Evolutionary conservation across 2,113 vertebrate species (phyloP).

Genomic region (Cranoglanis bouderius): DNA sequence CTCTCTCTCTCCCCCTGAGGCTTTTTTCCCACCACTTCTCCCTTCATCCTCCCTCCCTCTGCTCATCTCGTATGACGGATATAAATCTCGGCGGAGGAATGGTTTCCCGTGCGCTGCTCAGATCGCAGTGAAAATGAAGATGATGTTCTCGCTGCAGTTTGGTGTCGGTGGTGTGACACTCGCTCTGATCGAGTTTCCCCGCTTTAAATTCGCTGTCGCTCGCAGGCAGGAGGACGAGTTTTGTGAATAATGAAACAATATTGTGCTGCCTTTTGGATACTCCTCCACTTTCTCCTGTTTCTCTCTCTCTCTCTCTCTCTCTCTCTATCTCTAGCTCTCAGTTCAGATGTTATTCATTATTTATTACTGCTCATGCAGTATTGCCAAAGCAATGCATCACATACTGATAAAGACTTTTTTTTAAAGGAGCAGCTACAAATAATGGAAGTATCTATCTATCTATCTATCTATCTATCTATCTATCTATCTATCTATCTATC

Average conservation of each 20-base stretch:
- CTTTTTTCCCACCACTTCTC: background rate
- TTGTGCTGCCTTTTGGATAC: background rate
- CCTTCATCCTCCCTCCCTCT: background rate
- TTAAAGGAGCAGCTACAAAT: background rate
- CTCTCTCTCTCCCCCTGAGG: slow-evolving; percentile 32
- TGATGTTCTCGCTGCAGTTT: slow-evolving; percentile 16
- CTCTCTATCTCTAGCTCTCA: background rate
- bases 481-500: background rate
- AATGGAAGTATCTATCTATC: background rate
- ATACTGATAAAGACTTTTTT: background rate
- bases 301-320: background rate
- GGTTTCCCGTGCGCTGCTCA: slow-evolving; percentile 18
- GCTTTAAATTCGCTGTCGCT: background rate
- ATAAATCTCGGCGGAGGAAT: slow-evolving; percentile 12
- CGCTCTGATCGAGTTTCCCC: background rate
- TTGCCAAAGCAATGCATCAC: background rate
- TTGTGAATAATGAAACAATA: slow-evolving; percentile 27
- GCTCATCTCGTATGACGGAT: slow-evolving; percentile 11
- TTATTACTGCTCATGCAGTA: background rate
- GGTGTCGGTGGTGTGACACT: background rate
- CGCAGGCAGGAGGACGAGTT: background rate
- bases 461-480: background rate
- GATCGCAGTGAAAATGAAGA: slow-evolving; percentile 14
- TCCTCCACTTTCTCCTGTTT: background rate
- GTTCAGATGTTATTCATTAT: slow-evolving; percentile 14